Evolutionary conservation across 2,113 vertebrate genomes (phyloP).

Genomic region (Laticauda colubrina): DNA sequence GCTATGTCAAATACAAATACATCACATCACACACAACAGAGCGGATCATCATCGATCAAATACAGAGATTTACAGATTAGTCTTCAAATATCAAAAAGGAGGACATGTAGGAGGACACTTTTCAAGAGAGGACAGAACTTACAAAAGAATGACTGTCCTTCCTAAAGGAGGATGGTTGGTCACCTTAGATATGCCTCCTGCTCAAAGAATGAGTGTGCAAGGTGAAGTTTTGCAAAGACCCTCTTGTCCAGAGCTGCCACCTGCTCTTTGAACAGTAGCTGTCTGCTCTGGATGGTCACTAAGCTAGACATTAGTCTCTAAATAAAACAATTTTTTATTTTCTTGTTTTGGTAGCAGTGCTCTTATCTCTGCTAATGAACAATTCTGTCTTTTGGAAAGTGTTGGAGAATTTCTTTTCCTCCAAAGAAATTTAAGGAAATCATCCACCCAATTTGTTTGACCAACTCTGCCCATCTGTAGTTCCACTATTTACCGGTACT

Average conservation of each 20-base stretch:
- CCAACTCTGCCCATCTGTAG: not conserved
- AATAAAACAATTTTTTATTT: not conserved
- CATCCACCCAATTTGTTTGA: not conserved
- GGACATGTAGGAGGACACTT: too few relatives aligned
- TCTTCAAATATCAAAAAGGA: too few relatives aligned
- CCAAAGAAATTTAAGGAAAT: not conserved
- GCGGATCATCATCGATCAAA: too few relatives aligned
- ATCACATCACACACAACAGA: too few relatives aligned
- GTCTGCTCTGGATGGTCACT: not conserved
- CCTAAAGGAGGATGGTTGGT: too few relatives aligned
- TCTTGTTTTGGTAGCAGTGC: not conserved
- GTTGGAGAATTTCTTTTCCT: not conserved
- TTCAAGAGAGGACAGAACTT: too few relatives aligned
- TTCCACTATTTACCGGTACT: not conserved
- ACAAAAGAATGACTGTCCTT: too few relatives aligned
- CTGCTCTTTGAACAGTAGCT: not conserved
- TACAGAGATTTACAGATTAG: too few relatives aligned
- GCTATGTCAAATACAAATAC: too few relatives aligned
- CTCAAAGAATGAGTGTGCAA: not conserved
- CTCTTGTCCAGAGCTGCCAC: not conserved
- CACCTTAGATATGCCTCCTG: not conserved
- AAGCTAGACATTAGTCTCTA: not conserved
- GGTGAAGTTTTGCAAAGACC: not conserved
- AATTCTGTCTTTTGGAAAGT: not conserved
- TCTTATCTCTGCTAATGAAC: not conserved